A percentile compares a stretch with the other conserved stretches of the same genome.
Evolutionary conservation across 2,888 invertebrate genomes (phyloP).

Genomic region (Noctua janthina): DNA sequence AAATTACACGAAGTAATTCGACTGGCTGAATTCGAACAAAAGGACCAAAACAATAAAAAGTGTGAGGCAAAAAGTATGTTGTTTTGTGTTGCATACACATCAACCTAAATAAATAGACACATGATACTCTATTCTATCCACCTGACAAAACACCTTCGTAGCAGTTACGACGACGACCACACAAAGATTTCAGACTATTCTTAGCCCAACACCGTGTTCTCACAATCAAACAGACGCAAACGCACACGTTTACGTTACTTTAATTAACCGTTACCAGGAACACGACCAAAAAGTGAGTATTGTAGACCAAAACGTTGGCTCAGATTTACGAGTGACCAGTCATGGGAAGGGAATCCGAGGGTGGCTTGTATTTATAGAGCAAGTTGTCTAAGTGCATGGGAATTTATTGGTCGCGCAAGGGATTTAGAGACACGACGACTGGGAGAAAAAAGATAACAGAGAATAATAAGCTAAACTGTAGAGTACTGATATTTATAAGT

Average conservation of each 20-base stretch:
- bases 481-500: slow-evolving; percentile 30
- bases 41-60: neutral
- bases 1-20: neutral
- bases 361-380: slow-evolving; percentile 77
- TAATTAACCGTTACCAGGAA: slow-evolving; percentile 71
- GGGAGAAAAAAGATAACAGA: slow-evolving; percentile 45
- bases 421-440: slow-evolving; percentile 56
- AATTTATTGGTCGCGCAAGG: slow-evolving; percentile 63
- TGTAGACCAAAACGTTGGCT: slow-evolving; percentile 61
- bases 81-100: neutral
- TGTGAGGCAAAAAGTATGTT: neutral
- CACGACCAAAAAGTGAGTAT: slow-evolving; percentile 56
- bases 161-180: slow-evolving; percentile 16
- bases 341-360: slow-evolving; percentile 77
- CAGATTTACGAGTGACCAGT: slow-evolving; percentile 74
- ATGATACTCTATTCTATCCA: neutral
- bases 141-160: slow-evolving; percentile 27
- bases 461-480: slow-evolving; percentile 20
- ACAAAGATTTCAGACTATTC: slow-evolving; percentile 38
- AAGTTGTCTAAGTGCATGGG: slow-evolving; percentile 66
- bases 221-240: slow-evolving; percentile 41
- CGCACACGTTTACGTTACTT: slow-evolving; percentile 51
- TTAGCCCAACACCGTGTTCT: slow-evolving; percentile 15
- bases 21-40: neutral
- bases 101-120: neutral